Evolutionary conservation across 2,888 invertebrate species (phyloP).

Genomic region (Nowickia ferox): DNA sequence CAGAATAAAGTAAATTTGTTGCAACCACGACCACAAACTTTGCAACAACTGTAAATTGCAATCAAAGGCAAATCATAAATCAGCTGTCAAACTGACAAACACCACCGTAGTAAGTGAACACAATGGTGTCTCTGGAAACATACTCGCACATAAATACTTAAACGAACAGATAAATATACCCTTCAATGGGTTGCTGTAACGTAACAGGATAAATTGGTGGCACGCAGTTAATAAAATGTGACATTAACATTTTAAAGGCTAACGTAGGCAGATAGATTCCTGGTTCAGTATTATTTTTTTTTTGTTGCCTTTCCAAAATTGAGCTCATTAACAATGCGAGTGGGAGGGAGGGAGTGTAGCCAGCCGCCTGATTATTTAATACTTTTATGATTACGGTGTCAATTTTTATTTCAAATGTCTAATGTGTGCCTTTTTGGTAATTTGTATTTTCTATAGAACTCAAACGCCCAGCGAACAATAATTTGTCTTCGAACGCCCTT

Average conservation of each 20-base stretch:
- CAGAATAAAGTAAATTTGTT: conserved; percentile 51
- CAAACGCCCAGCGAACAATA: conserved; percentile 57
- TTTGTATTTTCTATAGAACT: conserved; percentile 12
- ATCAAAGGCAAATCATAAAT: conserved; percentile 75
- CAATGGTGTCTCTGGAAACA: conserved; percentile 34
- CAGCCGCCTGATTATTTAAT: conserved; percentile 50
- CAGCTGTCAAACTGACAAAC: conserved; percentile 75
- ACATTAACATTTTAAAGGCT: conserved; percentile 73
- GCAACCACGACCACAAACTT: conserved; percentile 54
- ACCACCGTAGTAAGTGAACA: conserved; percentile 46
- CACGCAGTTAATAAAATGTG: conserved; percentile 73
- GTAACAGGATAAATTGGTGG: conserved; percentile 38
- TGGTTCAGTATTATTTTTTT: conserved; percentile 26
- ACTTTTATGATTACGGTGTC: conserved; percentile 33
- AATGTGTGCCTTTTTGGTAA: conserved; percentile 39
- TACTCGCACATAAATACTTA: not conserved
- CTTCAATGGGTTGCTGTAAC: conserved; percentile 18
- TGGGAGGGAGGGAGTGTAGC: conserved; percentile 58
- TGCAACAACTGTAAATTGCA: conserved; percentile 74
- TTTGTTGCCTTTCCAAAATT: conserved; percentile 21
- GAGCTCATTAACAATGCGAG: conserved; percentile 49
- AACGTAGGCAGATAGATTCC: conserved; percentile 40
- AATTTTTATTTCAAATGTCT: conserved; percentile 33
- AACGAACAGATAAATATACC: conserved; percentile 14
- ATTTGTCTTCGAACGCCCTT: conserved; percentile 55